Conservation (phyloP, 2,113 vertebrate species). For the Meriones unguiculatus region DNA sequence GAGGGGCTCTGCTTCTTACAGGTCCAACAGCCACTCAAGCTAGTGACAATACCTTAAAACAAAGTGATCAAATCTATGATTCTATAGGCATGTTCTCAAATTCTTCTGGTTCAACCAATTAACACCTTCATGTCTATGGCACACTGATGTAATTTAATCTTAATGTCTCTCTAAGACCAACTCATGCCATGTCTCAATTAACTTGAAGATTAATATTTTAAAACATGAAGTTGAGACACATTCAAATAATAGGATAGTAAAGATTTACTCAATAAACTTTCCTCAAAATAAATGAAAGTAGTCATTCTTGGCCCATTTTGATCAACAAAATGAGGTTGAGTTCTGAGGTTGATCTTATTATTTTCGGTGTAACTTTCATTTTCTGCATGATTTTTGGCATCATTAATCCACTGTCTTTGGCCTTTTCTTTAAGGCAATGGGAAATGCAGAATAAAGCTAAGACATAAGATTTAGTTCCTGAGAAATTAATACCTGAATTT, state of each 20-base stretch:
- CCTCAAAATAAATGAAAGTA: background rate
- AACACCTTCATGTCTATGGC: no score
- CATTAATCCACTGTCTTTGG: background rate
- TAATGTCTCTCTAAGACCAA: fast-evolving
- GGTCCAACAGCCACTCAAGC: background rate
- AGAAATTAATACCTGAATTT: background rate
- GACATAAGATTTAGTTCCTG: background rate
- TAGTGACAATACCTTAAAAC: background rate
- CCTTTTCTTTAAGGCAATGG: background rate
- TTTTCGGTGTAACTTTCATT: background rate
- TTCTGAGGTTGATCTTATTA: background rate
- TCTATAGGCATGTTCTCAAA: background rate
- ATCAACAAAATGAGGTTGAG: background rate
- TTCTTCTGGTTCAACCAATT: background rate
- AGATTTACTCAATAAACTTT: background rate
- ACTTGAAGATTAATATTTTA: background rate
- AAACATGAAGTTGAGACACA: background rate
- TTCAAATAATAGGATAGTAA: background rate
- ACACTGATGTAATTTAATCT: background rate
- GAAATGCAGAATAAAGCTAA: no score
- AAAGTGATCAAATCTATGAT: background rate
- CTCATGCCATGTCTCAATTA: background rate
- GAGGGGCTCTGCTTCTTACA: background rate
- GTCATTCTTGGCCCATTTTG: background rate
- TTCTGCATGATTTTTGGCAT: background rate